Percentiles rank a stretch among this genome's conserved stretches.
Conservation (phyloP, 2,888 invertebrate species). For the Trachelus stipa region DNA sequence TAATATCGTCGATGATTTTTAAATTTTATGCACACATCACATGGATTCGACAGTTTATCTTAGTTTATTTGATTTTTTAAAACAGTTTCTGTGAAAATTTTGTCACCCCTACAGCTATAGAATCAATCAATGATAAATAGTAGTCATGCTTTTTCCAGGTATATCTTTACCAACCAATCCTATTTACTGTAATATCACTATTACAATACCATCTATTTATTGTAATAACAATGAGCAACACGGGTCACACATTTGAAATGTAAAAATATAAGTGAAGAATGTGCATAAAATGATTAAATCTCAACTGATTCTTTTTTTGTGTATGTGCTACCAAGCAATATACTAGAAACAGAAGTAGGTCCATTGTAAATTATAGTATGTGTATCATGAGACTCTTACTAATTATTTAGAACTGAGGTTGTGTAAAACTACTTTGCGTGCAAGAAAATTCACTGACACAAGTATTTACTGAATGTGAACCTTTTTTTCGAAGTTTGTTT, state of each 20-base stretch:
- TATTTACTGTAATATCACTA: no score
- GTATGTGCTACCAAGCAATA: conserved; percentile 38
- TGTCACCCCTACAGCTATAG: no score
- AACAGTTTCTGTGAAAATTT: not conserved
- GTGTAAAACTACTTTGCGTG: not conserved
- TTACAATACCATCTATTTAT: no score
- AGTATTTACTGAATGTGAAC: not conserved
- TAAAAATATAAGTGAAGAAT: not conserved
- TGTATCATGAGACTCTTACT: not conserved
- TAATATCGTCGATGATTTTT: not conserved
- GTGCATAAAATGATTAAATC: conserved; percentile 24
- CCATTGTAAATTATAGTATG: conserved; percentile 24
- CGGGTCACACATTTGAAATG: not conserved
- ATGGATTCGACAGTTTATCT: not conserved
- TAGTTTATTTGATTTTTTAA: not conserved
- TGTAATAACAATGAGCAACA: no score
- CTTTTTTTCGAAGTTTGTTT: not conserved
- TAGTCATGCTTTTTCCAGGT: no score
- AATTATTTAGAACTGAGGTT: not conserved
- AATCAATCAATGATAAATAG: no score
- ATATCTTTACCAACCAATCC: no score
- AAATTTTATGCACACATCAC: not conserved
- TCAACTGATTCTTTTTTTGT: conserved; percentile 33
- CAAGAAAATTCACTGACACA: not conserved
- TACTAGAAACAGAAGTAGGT: conserved; percentile 39